Percentiles rank a stretch among this genome's conserved stretches.
phyloP scores from a whole-genome alignment of 2,797 vertebrate species.

The Coregonus sp. region DNA sequence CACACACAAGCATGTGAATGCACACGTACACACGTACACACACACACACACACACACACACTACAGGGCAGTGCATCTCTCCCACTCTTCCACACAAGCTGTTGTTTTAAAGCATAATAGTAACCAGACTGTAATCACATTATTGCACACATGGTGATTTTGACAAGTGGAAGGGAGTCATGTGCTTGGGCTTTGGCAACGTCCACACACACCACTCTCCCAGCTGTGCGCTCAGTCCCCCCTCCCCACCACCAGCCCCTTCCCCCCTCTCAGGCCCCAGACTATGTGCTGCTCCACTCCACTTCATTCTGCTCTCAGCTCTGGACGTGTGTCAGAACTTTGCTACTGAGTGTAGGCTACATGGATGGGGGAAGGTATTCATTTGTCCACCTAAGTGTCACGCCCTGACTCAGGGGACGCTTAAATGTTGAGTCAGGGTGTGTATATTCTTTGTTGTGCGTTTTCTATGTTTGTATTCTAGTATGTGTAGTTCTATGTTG shows the following conservation, averaged over 20 bases:
- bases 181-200: constrained; percentile 95
- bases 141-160: constrained; percentile 96
- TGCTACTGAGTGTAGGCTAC: too few species aligned
- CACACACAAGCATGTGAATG: background rate
- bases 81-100: constrained; percentile 53
- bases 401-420: too few species aligned
- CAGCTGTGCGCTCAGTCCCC: constrained; percentile 85
- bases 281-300: constrained; percentile 77
- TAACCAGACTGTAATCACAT: constrained; percentile 97
- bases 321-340: too few species aligned
- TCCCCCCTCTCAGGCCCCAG: constrained; percentile 51
- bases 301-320: background rate
- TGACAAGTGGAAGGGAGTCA: constrained; percentile 87
- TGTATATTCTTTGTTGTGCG: too few species aligned
- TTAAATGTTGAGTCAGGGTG: too few species aligned
- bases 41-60: background rate
- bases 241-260: background rate
- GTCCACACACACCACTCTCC: constrained; percentile 85
- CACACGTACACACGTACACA: constrained; percentile 16
- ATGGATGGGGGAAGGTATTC: too few species aligned
- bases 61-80: too few species aligned
- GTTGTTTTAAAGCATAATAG: constrained; percentile 98
- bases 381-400: too few species aligned
- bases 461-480: too few species aligned
- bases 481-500: too few species aligned